Percentiles rank a stretch among this genome's conserved stretches.
Conservation (phyloP, 1,140 invertebrate species). For the Papilio polytes region DNA sequence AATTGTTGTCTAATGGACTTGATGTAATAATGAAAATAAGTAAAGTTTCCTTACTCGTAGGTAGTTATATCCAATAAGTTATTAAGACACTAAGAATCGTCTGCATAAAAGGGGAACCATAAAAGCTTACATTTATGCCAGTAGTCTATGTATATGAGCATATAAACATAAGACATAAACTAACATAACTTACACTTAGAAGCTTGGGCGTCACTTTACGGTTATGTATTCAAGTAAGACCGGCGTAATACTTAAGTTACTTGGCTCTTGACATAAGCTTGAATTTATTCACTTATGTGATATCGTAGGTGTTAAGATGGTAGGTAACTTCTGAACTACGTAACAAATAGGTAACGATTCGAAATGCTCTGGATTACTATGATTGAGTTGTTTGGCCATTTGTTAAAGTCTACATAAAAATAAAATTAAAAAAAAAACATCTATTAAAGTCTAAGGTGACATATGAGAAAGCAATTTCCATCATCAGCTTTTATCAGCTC, state of each 20-base stretch:
- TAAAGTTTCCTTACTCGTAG: too few relatives aligned
- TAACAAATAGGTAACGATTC: too few relatives aligned
- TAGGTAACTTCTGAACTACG: not conserved
- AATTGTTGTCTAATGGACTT: too few relatives aligned
- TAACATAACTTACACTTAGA: constrained; percentile 19
- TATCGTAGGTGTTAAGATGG: constrained; percentile 8
- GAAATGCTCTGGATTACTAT: too few relatives aligned
- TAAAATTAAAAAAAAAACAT: too few relatives aligned
- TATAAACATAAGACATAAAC: constrained; percentile 11
- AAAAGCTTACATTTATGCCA: constrained; percentile 4
- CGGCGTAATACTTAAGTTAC: constrained; percentile 4
- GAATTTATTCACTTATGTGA: constrained; percentile 3
- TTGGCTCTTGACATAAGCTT: not conserved
- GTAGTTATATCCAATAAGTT: not conserved
- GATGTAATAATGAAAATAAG: too few relatives aligned
- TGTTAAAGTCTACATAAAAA: too few relatives aligned
- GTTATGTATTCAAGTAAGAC: constrained; percentile 20
- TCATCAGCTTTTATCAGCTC: too few relatives aligned
- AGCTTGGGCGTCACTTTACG: constrained; percentile 13
- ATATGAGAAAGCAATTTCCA: too few relatives aligned
- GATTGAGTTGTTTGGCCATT: too few relatives aligned
- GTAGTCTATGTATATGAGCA: not conserved
- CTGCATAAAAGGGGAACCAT: not conserved
- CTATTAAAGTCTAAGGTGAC: too few relatives aligned
- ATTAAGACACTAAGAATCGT: not conserved